phyloP scores from a whole-genome alignment of 2,797 vertebrate species.

The Galagoides demidoff region DNA sequence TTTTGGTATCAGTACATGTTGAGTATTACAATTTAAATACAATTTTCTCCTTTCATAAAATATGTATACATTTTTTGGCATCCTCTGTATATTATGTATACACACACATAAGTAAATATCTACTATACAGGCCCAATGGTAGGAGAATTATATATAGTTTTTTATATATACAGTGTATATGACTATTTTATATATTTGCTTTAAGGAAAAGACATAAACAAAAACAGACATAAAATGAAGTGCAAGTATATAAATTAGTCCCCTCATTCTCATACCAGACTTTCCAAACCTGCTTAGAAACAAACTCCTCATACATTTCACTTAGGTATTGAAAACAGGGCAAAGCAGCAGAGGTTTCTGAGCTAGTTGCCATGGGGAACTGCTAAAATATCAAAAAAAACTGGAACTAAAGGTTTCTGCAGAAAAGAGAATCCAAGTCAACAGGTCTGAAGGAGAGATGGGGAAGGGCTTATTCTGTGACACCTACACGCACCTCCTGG shows the following conservation, averaged over 20 bases:
- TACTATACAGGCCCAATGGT: background rate
- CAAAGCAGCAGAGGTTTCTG: conserved; percentile 10
- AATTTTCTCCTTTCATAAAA: too few species aligned
- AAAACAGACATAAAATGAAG: background rate
- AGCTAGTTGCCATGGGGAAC: conserved; percentile 1
- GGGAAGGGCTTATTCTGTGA: background rate
- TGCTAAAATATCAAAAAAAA: background rate
- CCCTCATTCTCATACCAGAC: background rate
- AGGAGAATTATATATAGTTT: background rate
- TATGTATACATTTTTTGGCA: too few species aligned
- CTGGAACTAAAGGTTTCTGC: background rate
- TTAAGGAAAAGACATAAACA: conserved; percentile 3
- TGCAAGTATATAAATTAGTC: background rate
- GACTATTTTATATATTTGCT: background rate
- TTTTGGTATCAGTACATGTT: too few species aligned
- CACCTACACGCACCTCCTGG: rapidly evolving
- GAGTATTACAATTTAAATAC: too few species aligned
- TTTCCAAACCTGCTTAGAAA: conserved; percentile 44
- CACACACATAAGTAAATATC: background rate
- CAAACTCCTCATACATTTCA: background rate
- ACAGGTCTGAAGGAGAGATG: conserved; percentile 6
- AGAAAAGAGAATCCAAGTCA: conserved; percentile 28
- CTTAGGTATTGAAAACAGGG: background rate
- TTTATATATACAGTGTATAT: background rate
- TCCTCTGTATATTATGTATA: too few species aligned